Conservation (phyloP, 2,888 invertebrate genomes). For the Apamea monoglypha region DNA sequence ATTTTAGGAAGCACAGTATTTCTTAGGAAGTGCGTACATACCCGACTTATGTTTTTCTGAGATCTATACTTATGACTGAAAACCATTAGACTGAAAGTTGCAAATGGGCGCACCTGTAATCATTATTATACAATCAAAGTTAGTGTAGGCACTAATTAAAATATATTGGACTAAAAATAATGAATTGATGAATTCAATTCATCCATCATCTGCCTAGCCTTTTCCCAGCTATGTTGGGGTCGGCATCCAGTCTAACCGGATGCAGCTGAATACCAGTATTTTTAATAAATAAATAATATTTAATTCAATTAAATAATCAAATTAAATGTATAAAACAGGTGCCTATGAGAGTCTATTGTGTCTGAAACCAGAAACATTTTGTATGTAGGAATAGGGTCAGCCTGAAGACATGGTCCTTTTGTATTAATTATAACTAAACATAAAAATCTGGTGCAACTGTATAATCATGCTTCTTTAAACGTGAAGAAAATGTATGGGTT, state of each 20-base stretch:
- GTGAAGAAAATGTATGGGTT: neutral
- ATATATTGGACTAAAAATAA: neutral
- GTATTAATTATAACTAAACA: neutral
- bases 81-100: constrained; percentile 41
- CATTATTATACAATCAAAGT: neutral
- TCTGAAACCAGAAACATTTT: constrained; percentile 2
- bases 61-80: constrained; percentile 33
- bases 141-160: neutral
- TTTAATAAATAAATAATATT: no score
- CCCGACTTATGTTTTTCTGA: constrained; percentile 5
- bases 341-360: constrained; percentile 11
- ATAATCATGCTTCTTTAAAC: neutral
- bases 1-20: constrained; percentile 10
- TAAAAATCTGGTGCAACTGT: neutral
- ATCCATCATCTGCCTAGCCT: no score
- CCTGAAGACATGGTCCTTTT: no score
- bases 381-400: neutral
- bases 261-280: no score
- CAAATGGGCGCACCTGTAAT: constrained; percentile 4
- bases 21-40: constrained; percentile 3
- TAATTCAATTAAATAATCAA: neutral
- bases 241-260: no score
- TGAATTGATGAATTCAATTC: neutral
- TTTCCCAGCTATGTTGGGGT: no score
- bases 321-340: constrained; percentile 18